Evolutionary conservation across 1,140 invertebrate genomes (phyloP), one percentile per base, ranked within the genome.

Genomic region (Heliconius melpomene): DNA sequence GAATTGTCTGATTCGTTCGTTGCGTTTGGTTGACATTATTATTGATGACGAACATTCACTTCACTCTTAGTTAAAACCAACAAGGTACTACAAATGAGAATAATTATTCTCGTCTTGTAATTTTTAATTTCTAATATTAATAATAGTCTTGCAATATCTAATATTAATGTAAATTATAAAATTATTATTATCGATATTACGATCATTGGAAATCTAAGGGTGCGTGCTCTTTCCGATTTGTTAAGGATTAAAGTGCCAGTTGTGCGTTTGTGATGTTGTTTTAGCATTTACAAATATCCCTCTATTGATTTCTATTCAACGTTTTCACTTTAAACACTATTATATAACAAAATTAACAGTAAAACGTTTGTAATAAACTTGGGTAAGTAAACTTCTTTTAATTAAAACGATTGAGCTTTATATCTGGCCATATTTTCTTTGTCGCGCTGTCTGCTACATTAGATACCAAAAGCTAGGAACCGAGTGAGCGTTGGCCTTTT

Each of bases 201-300:
- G 80, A 66, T 81, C 74, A 60, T 23, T 74, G 70, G 83, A 83
- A 87, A 82, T 83, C 79, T 86, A 87, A 83, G 80, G 84, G 91
- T 83, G 90, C 92, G 91, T 94, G 92, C 89, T 88, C 77, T 81
- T 78, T 75, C 77, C 84, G 81, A 84, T 81, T 84, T 86, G 87
- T 82, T 72, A 77, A 83, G 91, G 91, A 94, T 93, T 94, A 94
- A 79, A 85, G 85, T 88, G 83, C 87, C 85, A 87, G 86, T 90
- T 85, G 87, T 90, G 89, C 87, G 89, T 90, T 92, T 91, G 88
- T 87, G 74, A 83, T 89, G 84, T 86, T 90, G 89, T 91, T 86
- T 80, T 80, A 85, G 73, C 81, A 85, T 87, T 85, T 85, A 83
- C 84, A 79, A 87, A 87, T 90, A 88, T 91, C 84, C 82, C 79